A percentile compares a stretch with the other conserved stretches of the same genome.
Evolutionary conservation across 2,113 vertebrate species (phyloP).

Genomic region (Antennarius striatus): DNA sequence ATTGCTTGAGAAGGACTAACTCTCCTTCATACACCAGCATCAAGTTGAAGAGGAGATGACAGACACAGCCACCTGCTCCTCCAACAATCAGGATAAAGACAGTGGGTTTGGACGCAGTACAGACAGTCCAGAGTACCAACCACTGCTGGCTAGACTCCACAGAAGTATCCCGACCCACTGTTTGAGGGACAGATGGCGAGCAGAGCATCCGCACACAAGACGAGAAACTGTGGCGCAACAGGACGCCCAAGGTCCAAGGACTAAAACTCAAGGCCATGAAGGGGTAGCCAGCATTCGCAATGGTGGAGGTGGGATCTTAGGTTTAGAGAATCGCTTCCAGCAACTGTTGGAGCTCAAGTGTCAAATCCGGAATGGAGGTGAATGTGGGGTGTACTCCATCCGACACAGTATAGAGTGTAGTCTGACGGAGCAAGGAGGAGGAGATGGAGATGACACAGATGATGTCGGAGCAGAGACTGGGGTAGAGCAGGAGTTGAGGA

Average conservation of each 20-base stretch:
- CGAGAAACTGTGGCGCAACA: constrained; percentile 36
- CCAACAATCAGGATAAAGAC: constrained; percentile 90
- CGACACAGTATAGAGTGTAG: constrained; percentile 91
- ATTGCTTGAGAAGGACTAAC: neutral
- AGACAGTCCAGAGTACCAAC: constrained; percentile 88
- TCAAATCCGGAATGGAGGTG: constrained; percentile 88
- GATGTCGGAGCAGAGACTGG: constrained; percentile 52
- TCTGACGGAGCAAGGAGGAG: constrained; percentile 80
- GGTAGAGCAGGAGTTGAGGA: constrained; percentile 89
- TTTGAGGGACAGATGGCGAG: constrained; percentile 73
- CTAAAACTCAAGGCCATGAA: constrained; percentile 69
- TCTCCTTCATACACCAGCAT: constrained; percentile 30
- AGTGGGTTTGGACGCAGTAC: constrained; percentile 87
- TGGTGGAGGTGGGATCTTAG: constrained; percentile 53
- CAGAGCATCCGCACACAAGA: constrained; percentile 68
- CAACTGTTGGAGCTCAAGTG: constrained; percentile 94
- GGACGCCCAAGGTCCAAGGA: constrained; percentile 69
- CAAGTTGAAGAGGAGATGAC: constrained; percentile 85
- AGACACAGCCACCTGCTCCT: constrained; percentile 90
- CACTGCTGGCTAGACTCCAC: constrained; percentile 73
- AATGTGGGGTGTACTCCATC: constrained; percentile 91
- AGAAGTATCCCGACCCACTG: constrained; percentile 69
- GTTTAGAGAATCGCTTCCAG: constrained; percentile 84
- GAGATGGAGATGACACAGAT: constrained; percentile 36
- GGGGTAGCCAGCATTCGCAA: constrained; percentile 50